These are phyloP conservation scores for Anagrus nilaparvatae DNA, from an alignment of 1,140 invertebrate genomes.

Conservation along the genomic window DNA sequence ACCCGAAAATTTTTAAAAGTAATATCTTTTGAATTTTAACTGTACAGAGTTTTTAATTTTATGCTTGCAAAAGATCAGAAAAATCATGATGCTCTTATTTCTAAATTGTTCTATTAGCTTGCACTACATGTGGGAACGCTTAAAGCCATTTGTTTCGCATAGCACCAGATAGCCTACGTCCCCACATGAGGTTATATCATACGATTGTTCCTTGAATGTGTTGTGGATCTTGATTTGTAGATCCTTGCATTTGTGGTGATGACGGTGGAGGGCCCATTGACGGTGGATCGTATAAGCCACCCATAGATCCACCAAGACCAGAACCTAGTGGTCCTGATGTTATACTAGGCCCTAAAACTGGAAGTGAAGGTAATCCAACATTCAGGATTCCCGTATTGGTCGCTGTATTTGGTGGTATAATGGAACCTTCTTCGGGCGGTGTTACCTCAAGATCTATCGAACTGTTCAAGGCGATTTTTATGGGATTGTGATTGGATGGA, in stretches of 20 bases:
- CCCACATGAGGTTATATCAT: slow-evolving; percentile 88
- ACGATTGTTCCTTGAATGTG: slow-evolving; percentile 80
- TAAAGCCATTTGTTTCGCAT: slow-evolving; percentile 59
- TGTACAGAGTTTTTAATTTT: too few species aligned
- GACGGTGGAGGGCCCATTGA: slow-evolving; percentile 20
- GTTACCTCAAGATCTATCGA: slow-evolving; percentile 78
- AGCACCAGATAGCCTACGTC: slow-evolving; percentile 60
- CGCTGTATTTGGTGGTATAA: slow-evolving; percentile 33
- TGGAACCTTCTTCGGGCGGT: slow-evolving; percentile 63
- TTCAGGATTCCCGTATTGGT: slow-evolving; percentile 47
- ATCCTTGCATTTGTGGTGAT: background rate
- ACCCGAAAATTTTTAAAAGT: too few species aligned
- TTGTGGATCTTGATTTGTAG: slow-evolving; percentile 52
- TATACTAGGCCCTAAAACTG: slow-evolving; percentile 19
- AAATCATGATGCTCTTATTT: too few species aligned
- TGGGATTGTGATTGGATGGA: slow-evolving; percentile 49
- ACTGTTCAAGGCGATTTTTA: slow-evolving; percentile 75
- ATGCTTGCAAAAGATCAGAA: too few species aligned
- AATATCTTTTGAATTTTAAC: too few species aligned
- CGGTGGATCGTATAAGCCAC: slow-evolving; percentile 35
- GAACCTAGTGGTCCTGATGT: slow-evolving; percentile 18
- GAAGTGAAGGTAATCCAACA: slow-evolving; percentile 45
- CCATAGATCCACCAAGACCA: slow-evolving; percentile 40
- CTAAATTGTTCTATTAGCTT: too few species aligned
- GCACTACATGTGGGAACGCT: slow-evolving; percentile 35